phyloP scores from a whole-genome alignment of 2,113 vertebrate genomes.

The Pristiophorus japonicus region DNA sequence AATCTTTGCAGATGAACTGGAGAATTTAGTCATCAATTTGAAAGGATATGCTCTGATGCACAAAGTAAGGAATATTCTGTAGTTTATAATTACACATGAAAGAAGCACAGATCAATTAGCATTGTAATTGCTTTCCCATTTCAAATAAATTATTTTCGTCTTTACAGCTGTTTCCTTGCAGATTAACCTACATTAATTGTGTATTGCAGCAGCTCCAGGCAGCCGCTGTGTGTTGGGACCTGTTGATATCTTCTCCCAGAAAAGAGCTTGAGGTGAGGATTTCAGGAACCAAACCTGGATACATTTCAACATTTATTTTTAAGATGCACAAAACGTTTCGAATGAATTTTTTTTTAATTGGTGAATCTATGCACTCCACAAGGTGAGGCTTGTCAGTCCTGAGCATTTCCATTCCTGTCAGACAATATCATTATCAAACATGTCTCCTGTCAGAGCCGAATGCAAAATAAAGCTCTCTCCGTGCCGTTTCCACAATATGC shows the following conservation, averaged over 20 bases:
- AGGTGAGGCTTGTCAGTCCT: not conserved
- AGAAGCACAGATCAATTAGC: conserved; percentile 32
- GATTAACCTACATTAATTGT: conserved; percentile 29
- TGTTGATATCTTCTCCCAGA: not conserved
- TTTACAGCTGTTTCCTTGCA: conserved; percentile 26
- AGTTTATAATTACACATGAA: not conserved
- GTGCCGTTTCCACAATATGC: not conserved
- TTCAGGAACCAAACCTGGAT: not conserved
- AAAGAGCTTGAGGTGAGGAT: not conserved
- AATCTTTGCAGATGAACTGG: not conserved
- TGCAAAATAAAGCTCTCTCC: not conserved
- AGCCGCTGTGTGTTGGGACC: not conserved
- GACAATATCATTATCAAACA: not conserved
- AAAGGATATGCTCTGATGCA: not conserved
- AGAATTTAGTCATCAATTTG: not conserved
- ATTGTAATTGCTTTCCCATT: conserved; percentile 29
- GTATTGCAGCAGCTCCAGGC: not conserved
- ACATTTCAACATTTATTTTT: not conserved
- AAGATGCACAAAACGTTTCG: not conserved
- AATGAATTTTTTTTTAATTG: not conserved
- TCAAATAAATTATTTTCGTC: conserved; percentile 26
- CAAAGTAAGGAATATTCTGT: not conserved
- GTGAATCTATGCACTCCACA: too few relatives aligned
- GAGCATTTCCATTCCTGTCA: not conserved
- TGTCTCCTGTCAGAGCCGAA: not conserved